A percentile compares a stretch with the other conserved stretches of the same genome.
phyloP scores from a whole-genome alignment of 92 coral and sea anemone species.

The Parazoanthus darwini region DNA sequence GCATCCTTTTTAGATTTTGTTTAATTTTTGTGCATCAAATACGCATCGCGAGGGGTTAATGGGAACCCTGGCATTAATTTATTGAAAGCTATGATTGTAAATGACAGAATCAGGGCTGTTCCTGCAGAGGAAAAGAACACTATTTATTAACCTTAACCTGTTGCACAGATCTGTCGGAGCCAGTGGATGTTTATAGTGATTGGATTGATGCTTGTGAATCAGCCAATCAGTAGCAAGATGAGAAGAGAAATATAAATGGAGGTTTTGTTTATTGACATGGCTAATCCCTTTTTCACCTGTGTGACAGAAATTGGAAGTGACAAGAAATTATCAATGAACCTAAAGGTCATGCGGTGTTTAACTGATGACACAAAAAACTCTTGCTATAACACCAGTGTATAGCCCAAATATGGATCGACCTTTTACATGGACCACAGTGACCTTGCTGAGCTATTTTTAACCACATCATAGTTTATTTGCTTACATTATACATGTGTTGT shows the following conservation, averaged over 20 bases:
- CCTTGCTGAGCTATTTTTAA: too few relatives aligned
- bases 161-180: constrained; percentile 88
- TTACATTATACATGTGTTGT: background rate
- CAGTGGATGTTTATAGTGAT: constrained; percentile 99
- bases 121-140: background rate
- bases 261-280: background rate
- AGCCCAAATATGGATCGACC: background rate
- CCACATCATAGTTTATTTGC: too few relatives aligned
- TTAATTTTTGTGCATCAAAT: too few relatives aligned
- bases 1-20: too few relatives aligned
- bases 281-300: background rate
- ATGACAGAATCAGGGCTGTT: background rate
- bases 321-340: background rate
- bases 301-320: background rate
- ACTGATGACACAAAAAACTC: background rate
- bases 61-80: too few relatives aligned
- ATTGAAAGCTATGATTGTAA: background rate
- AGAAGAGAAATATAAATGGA: background rate
- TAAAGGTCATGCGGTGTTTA: background rate
- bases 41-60: too few relatives aligned
- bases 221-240: constrained; percentile 77
- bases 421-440: too few relatives aligned
- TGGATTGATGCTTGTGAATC: constrained; percentile 99
- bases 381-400: background rate
- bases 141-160: constrained; percentile 23